These are phyloP conservation scores for Anser cygnoides DNA, from an alignment of 2,113 vertebrate species.

Conservation along the genomic window DNA sequence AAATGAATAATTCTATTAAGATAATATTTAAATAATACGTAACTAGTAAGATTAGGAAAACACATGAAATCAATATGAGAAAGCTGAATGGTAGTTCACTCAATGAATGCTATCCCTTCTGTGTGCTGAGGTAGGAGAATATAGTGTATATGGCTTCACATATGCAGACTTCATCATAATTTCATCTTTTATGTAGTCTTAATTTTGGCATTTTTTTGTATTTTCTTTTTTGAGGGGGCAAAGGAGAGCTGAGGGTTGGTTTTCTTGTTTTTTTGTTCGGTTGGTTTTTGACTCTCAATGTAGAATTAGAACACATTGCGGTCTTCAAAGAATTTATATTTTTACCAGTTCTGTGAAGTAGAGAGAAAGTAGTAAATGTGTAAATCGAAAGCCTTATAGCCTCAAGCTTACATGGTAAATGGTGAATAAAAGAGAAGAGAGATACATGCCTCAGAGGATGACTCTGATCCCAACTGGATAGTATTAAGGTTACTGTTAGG, in stretches of 20 bases:
- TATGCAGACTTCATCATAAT: not conserved
- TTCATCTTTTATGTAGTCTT: not conserved
- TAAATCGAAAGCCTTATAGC: not conserved
- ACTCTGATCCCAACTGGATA: not conserved
- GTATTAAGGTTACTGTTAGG: not conserved
- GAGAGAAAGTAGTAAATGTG: not conserved
- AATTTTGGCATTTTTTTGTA: not conserved
- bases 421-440: not conserved
- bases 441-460: not conserved
- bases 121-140: not conserved
- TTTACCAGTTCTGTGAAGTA: not conserved
- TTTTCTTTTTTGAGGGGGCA: not conserved
- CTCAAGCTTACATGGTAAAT: not conserved
- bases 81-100: not conserved
- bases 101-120: not conserved
- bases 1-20: not conserved
- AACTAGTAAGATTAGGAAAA: not conserved
- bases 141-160: not conserved
- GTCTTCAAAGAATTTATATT: not conserved
- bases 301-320: not conserved
- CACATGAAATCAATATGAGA: not conserved
- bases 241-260: not conserved
- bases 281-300: not conserved
- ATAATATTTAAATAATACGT: not conserved
- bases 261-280: not conserved